phyloP scores from a whole-genome alignment of 1,140 invertebrate species.

The Eueides isabella region DNA sequence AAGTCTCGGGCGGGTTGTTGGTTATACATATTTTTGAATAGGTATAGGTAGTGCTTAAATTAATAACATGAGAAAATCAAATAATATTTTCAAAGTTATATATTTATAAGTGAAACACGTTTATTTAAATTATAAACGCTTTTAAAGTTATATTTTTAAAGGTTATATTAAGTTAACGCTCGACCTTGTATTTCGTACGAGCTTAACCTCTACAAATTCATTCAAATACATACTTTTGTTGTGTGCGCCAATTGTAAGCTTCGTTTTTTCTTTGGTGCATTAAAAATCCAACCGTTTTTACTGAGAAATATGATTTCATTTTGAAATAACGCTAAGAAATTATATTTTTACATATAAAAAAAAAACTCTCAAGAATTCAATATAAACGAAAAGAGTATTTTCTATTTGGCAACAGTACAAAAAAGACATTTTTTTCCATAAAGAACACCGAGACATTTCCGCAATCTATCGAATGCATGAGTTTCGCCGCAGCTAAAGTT shows the following conservation, averaged over 20 bases:
- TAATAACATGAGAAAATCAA: neutral
- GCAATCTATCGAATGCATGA: constrained; percentile 39
- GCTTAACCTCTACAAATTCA: constrained; percentile 11
- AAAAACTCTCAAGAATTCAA: neutral
- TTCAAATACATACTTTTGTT: constrained; percentile 1
- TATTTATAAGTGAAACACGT: neutral
- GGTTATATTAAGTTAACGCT: constrained; percentile 8
- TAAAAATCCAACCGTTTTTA: neutral
- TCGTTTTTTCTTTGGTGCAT: neutral
- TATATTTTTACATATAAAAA: neutral
- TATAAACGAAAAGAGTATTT: neutral
- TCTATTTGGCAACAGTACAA: constrained; percentile 22
- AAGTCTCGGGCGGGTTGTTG: too few species aligned
- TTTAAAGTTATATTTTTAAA: constrained; percentile 6
- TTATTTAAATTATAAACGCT: neutral
- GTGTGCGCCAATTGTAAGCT: constrained; percentile 6
- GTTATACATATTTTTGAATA: too few species aligned
- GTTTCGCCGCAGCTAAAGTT: constrained; percentile 31
- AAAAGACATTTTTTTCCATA: constrained; percentile 19
- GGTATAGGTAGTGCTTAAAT: neutral
- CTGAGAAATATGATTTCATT: constrained; percentile 4
- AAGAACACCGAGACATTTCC: constrained; percentile 35
- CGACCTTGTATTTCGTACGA: constrained; percentile 9
- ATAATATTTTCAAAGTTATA: neutral
- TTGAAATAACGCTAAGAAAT: neutral